Conservation (phyloP, 2,888 invertebrate species). For the Ommatoiulus sabulosus region DNA sequence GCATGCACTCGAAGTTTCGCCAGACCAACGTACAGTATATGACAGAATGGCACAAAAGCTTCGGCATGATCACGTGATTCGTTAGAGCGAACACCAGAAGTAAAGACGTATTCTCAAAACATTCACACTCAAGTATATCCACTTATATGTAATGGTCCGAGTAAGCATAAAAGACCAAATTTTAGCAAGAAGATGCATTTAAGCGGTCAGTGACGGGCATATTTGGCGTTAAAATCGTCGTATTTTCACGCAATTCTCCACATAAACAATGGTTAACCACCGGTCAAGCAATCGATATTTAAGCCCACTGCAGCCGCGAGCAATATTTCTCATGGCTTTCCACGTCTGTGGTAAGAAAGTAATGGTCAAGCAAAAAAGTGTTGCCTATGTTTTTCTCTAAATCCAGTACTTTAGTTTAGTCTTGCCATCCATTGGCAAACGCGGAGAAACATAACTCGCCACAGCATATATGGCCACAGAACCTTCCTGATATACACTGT, state of each 20-base stretch:
- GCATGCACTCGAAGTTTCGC: not conserved
- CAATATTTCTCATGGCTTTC: not conserved
- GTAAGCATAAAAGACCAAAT: not conserved
- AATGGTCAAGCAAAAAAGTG: not conserved
- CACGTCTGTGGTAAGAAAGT: not conserved
- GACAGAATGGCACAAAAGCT: not conserved
- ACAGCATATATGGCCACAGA: no score
- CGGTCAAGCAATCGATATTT: not conserved
- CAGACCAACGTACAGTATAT: not conserved
- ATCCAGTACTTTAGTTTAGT: no score
- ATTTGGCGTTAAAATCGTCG: not conserved
- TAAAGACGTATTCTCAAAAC: not conserved
- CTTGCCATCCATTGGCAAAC: no score
- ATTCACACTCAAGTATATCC: not conserved
- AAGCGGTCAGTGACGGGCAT: no score
- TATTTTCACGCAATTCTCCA: not conserved
- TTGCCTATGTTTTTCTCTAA: no score
- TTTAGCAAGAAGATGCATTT: no score
- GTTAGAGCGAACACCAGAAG: no score
- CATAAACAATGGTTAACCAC: not conserved
- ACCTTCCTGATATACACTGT: no score
- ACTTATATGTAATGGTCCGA: not conserved
- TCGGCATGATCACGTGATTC: not conserved
- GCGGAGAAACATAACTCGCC: no score
- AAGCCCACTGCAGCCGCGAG: no score